Percentiles rank a stretch among this genome's conserved stretches.
These are phyloP conservation scores for Eleutherodactylus coqui DNA, from an alignment of 2,797 vertebrate species.

Conservation along the genomic window DNA sequence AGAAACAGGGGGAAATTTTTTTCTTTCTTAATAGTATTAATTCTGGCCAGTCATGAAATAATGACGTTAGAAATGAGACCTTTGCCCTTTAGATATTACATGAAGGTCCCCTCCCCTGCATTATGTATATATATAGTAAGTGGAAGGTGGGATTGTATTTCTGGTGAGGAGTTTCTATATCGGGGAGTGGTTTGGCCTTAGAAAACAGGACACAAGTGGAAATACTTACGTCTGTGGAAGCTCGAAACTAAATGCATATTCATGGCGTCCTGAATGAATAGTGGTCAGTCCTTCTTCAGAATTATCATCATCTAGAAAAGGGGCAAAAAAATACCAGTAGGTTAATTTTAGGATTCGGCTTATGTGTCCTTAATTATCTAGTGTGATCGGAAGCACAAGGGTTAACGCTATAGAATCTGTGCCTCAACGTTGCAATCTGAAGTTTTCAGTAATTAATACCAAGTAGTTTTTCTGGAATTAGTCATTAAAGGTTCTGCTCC, in stretches of 20 bases:
- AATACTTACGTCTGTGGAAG: slow-evolving; percentile 96
- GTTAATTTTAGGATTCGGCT: background rate
- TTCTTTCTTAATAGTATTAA: background rate
- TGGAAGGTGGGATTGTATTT: background rate
- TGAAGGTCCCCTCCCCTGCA: background rate
- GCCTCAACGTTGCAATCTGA: too few species aligned
- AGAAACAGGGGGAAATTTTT: background rate
- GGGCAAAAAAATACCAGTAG: background rate
- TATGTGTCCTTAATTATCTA: background rate
- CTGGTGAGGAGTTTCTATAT: background rate
- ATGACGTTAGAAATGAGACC: background rate
- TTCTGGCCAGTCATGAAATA: slow-evolving; percentile 8
- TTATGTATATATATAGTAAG: background rate
- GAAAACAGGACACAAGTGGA: background rate
- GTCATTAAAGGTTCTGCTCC: slow-evolving; percentile 14
- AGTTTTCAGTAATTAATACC: background rate
- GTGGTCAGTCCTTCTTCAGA: slow-evolving; percentile 90
- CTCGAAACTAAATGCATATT: slow-evolving; percentile 98
- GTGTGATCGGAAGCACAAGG: background rate
- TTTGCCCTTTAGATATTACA: background rate
- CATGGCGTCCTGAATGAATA: slow-evolving; percentile 91
- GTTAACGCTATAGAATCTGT: background rate
- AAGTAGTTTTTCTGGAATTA: background rate
- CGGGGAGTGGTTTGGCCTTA: background rate
- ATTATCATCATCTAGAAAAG: slow-evolving; percentile 80